Conservation (phyloP, 2,113 vertebrate species). For the Hippocampus mohnikei region DNA sequence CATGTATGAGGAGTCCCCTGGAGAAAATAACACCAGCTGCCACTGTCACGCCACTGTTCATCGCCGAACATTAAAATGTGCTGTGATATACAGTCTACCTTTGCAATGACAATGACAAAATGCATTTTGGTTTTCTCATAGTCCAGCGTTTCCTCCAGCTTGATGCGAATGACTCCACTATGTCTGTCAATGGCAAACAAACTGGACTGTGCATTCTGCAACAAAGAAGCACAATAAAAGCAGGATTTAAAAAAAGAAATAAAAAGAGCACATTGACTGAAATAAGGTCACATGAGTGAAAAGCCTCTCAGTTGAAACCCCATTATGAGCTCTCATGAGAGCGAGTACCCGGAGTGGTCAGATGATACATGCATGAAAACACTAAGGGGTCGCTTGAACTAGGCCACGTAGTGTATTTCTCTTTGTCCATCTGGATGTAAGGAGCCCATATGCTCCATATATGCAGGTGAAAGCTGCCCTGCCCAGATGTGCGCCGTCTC, state of each 20-base stretch:
- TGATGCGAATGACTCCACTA: constrained; percentile 86
- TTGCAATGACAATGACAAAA: constrained; percentile 82
- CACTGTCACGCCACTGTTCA: not conserved
- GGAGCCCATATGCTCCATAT: constrained; percentile 41
- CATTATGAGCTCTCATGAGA: constrained; percentile 32
- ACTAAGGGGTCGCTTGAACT: constrained; percentile 27
- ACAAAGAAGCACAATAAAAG: constrained; percentile 28
- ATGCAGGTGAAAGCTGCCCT: constrained; percentile 46
- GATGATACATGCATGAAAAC: constrained; percentile 21
- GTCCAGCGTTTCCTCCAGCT: constrained; percentile 78
- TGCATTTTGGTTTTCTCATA: constrained; percentile 86
- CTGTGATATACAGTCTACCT: constrained; percentile 71
- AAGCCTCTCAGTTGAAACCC: constrained; percentile 26
- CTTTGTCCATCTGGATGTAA: constrained; percentile 43
- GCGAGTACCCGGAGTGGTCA: constrained; percentile 29
- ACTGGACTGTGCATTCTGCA: constrained; percentile 73
- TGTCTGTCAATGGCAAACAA: constrained; percentile 85
- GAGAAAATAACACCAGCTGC: no score
- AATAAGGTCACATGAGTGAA: constrained; percentile 15
- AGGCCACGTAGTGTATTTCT: constrained; percentile 24
- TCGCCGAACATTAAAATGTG: not conserved
- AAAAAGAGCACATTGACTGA: not conserved
- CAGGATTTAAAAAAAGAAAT: constrained; percentile 24
- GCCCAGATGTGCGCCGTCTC: constrained; percentile 49
- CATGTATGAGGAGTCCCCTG: no score